phyloP scores from a whole-genome alignment of 2,797 vertebrate species.

The Pangasius krempfi region DNA sequence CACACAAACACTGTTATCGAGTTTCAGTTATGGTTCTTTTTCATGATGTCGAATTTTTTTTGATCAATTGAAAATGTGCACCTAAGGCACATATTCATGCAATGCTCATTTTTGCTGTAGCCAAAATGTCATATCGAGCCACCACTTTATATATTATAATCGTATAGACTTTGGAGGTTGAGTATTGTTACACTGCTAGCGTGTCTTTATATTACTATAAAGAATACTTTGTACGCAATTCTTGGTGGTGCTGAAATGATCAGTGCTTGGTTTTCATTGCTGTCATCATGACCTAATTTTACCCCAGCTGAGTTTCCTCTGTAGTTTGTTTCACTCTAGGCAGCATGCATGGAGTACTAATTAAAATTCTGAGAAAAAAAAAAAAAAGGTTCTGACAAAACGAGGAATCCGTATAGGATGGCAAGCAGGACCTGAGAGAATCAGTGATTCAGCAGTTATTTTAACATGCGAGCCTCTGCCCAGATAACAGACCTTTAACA shows the following conservation, averaged over 20 bases:
- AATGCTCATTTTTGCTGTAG: background rate
- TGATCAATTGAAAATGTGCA: background rate
- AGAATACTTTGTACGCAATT: background rate
- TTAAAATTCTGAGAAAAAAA: background rate
- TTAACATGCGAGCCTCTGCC: background rate
- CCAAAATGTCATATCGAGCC: background rate
- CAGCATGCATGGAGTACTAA: background rate
- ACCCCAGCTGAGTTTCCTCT: background rate
- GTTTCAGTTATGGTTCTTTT: background rate
- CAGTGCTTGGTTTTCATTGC: background rate
- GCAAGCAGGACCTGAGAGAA: background rate
- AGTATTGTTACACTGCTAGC: background rate
- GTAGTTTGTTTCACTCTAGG: constrained; percentile 15
- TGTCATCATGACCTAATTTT: constrained; percentile 23
- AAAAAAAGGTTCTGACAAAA: background rate
- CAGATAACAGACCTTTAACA: background rate
- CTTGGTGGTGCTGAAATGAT: background rate
- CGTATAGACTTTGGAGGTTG: background rate
- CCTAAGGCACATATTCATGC: too few relatives aligned
- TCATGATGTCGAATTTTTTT: background rate
- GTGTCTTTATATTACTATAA: background rate
- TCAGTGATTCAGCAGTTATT: constrained; percentile 1
- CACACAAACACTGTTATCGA: background rate
- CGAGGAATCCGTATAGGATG: background rate
- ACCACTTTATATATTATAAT: background rate